Conservation (phyloP, 2,888 invertebrate species). For the Xestobium rufovillosum region DNA sequence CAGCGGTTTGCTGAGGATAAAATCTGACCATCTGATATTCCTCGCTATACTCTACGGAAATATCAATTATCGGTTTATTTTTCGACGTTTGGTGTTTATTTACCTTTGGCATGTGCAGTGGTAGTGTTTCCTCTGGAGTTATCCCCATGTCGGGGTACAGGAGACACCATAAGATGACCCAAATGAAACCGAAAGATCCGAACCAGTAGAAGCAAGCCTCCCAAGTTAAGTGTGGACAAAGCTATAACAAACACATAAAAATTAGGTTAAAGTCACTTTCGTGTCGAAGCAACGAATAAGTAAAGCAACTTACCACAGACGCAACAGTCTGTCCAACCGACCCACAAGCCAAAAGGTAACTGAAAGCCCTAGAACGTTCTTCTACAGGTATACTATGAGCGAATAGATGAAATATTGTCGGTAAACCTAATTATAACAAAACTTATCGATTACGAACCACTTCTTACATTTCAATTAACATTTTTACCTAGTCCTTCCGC, state of each 20-base stretch:
- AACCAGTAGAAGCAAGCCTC: conserved; percentile 60
- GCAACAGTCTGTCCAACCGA: conserved; percentile 70
- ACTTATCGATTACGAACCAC: too few species aligned
- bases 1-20: conserved; percentile 59
- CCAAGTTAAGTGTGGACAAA: conserved; percentile 63
- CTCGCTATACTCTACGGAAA: too few species aligned
- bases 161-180: conserved; percentile 58
- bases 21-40: conserved; percentile 56
- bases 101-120: conserved; percentile 52
- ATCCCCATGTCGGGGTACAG: conserved; percentile 51
- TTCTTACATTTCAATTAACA: conserved; percentile 9
- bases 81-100: too few species aligned
- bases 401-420: conserved; percentile 69
- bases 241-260: conserved; percentile 36
- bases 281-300: conserved; percentile 1
- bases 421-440: conserved; percentile 50
- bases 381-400: conserved; percentile 64
- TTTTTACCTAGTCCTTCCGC: conserved; percentile 63
- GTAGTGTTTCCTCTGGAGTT: conserved; percentile 48
- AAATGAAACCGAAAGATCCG: conserved; percentile 58
- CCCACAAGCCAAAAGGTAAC: conserved; percentile 63
- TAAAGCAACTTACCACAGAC: conserved; percentile 51
- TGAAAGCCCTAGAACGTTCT: conserved; percentile 64
- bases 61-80: too few species aligned
- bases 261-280: not conserved